Percentiles rank a stretch among this genome's conserved stretches.
These are phyloP conservation scores for Pleuronectes platessa DNA, from an alignment of 2,113 vertebrate species.

Conservation along the genomic window DNA sequence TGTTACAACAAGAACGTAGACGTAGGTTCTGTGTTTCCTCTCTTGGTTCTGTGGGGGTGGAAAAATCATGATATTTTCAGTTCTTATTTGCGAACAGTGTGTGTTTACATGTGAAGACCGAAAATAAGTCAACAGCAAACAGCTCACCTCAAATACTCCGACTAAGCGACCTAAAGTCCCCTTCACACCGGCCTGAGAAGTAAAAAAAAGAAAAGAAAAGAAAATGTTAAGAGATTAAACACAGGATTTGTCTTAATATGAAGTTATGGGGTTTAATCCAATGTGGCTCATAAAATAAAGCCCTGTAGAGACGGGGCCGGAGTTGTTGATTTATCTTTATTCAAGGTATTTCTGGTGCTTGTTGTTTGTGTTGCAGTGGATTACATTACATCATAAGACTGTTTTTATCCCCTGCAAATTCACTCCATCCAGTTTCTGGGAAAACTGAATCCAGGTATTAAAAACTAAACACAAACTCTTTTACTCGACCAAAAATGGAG, in stretches of 20 bases:
- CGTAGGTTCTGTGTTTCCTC: constrained; percentile 97
- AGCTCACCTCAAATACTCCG: constrained; percentile 96
- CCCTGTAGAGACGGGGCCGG: not conserved
- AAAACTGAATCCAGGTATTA: not conserved
- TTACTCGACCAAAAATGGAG: not conserved
- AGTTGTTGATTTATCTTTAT: constrained; percentile 21
- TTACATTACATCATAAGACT: constrained; percentile 36
- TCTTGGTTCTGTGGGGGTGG: constrained; percentile 88
- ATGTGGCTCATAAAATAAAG: not conserved
- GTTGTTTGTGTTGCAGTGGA: constrained; percentile 27
- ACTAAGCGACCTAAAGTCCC: constrained; percentile 96
- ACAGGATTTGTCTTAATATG: not conserved
- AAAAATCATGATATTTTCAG: not conserved
- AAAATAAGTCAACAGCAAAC: constrained; percentile 55
- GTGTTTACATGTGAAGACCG: constrained; percentile 22
- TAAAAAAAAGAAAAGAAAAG: not conserved
- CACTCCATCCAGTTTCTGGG: not conserved
- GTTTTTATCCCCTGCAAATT: constrained; percentile 30
- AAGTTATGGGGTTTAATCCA: not conserved
- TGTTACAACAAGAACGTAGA: constrained; percentile 96
- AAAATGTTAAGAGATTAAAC: not conserved
- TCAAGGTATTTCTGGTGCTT: constrained; percentile 1
- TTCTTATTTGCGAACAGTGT: not conserved
- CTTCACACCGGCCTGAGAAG: constrained; percentile 94
- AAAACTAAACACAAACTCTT: not conserved